Evolutionary conservation across 64 coral and sea anemone species (phyloP), one percentile per base, ranked within the genome.

Genomic region (Acropora tenuis): DNA sequence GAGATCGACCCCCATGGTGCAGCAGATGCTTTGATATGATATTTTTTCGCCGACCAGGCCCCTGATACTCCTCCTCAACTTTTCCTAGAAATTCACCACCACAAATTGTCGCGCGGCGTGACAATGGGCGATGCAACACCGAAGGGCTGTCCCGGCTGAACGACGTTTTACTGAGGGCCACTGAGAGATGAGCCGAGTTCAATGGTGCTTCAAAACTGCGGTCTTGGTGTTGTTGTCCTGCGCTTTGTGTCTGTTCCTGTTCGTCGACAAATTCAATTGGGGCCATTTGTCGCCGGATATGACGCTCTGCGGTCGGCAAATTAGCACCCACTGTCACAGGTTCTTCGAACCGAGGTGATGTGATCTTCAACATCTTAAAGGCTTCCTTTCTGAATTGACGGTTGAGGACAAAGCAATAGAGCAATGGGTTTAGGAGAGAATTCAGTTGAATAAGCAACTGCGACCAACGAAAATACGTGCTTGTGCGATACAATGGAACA

Each of bases 401-500:
- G 41, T 84, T 84, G 1, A 84, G 59, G 43, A 65, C 81, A 17
- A 84, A 84, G 61, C 81, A 84, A 17, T 69, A 69, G 1, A 84
- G 41, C 1, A 84, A 6, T 46, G 81, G 81, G 18, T 84, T 69
- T 0, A 84, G 7, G 4, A 84, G 63, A 44, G 81, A 84, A 8
- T 84, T 84, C 63, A 84, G 41, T 17, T 84, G 81, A 48, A 44
- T 44, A 43, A 71, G 6, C 61, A 84, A n/a, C 43, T 84, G 57
- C 4, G 81, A 69, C 81, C 81, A 84, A 84, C 60, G 61, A 42
- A 84, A 84, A 84, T 43, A 48, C 3, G 81, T 47, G 81, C 81
- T 84, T 17, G 81, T 84, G 16, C 81, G 81, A 47, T 69, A 5
- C 59, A 84, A 19, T 15, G 81, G 60, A 67, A 84, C 61, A 8